Evolutionary conservation across 2,888 invertebrate species (phyloP), one percentile per base, ranked within the genome.

Genomic region (Parnassius mnemosyne): DNA sequence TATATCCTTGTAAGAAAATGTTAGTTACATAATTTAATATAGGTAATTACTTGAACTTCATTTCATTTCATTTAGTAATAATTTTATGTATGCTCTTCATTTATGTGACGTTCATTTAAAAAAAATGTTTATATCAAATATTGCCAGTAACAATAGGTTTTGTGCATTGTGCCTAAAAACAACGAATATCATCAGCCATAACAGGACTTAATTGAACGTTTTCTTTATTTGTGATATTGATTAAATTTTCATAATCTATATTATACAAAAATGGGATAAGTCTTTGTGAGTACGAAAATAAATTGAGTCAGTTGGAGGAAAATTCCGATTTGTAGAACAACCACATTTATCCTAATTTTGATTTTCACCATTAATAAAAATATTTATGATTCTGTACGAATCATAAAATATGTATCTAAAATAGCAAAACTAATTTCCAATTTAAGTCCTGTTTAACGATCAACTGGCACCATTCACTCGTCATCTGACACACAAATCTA

Each of bases 1-100:
- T 59, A 46, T 51, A 63, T 59, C 90, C 88, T 83, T 84, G 85
- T 78, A 76, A 80, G 80, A 78, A 87, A 87, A 87, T 88, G 87
- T 87, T 83, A 76, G 85, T 86, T 81, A 76, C 76, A 73, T 72
- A 71, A 61, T 52, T 56, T 61, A 43, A 53, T 54, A 54, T 9
- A n/a, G n/a, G n/a, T n/a, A 49, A 7, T 49, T 49, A 34, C 7
- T 34, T 34, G 34, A 34, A 34, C 3, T 34, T 34, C 34, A 34
- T 34, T 34, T 34, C 1, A 34, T 34, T 34, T 34, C 5, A 34
- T 34, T 34, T 34, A 34, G 5, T 34, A 34, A 34, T 7, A 34
- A 5, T 34, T 34, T 34, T 34, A 34, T 34, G 34, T 34, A 34
- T 34, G 34, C 34, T 34, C 34, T 34, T 25, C 25, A 25, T 25